Evolutionary conservation across 2,113 vertebrate genomes (phyloP).

Genomic region (Mesitornis unicolor): DNA sequence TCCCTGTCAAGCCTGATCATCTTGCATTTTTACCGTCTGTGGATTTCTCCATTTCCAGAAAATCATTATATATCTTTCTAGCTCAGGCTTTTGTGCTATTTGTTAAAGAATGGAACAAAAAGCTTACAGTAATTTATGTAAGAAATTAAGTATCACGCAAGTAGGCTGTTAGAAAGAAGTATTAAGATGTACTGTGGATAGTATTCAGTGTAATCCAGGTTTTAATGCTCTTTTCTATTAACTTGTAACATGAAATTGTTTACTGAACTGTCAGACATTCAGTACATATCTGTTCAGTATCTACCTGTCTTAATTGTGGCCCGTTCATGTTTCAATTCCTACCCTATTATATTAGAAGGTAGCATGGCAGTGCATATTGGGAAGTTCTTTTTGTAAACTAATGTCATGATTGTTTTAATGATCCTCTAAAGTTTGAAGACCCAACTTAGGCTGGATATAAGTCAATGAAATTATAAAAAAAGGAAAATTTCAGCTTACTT

Average conservation of each 20-base stretch:
- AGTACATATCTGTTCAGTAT: neutral
- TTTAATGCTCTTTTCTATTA: neutral
- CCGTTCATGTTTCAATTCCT: neutral
- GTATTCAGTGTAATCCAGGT: neutral
- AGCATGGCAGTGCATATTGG: neutral
- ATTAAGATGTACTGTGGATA: neutral
- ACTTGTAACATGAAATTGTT: neutral
- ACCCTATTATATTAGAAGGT: neutral
- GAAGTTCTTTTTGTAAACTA: neutral
- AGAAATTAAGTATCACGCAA: neutral
- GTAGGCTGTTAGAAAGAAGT: neutral
- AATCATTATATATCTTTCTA: neutral
- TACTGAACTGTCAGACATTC: neutral
- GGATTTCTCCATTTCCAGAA: neutral
- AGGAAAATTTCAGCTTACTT: neutral
- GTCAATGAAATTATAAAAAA: neutral
- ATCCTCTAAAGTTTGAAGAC: neutral
- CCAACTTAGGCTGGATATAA: neutral
- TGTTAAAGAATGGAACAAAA: neutral
- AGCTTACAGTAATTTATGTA: neutral
- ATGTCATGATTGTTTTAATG: neutral
- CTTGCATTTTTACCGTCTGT: neutral
- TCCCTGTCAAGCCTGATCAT: fast-evolving
- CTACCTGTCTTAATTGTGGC: neutral
- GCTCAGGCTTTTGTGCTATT: neutral